phyloP scores from a whole-genome alignment of 2,888 invertebrate species.

The Luperina nickerlii region DNA sequence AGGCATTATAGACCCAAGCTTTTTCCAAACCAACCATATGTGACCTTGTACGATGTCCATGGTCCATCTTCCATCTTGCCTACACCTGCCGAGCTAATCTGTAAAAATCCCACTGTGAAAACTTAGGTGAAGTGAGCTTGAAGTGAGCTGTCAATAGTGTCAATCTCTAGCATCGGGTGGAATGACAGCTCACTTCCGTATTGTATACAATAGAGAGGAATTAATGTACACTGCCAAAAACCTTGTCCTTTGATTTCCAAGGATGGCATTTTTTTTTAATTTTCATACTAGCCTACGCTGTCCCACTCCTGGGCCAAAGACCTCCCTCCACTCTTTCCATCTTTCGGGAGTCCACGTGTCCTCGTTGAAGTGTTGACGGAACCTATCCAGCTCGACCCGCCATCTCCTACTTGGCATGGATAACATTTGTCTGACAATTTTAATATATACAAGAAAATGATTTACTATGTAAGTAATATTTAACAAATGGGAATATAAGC shows the following conservation, averaged over 20 bases:
- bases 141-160: too few relatives aligned
- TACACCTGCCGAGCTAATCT: not conserved
- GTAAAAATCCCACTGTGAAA: not conserved
- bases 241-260: not conserved
- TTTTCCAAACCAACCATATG: not conserved
- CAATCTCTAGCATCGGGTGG: too few relatives aligned
- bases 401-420: not conserved
- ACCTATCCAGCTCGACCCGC: too few relatives aligned
- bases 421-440: not conserved
- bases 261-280: too few relatives aligned
- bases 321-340: too few relatives aligned
- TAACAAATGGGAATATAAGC: not conserved
- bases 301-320: too few relatives aligned
- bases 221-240: not conserved
- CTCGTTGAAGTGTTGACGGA: too few relatives aligned
- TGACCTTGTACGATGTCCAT: not conserved
- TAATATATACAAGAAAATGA: not conserved
- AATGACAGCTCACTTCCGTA: too few relatives aligned
- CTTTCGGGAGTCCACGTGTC: too few relatives aligned
- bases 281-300: too few relatives aligned
- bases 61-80: not conserved
- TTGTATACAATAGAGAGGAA: not conserved
- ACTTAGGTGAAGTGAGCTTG: too few relatives aligned
- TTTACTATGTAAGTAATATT: not conserved
- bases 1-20: not conserved